Base-by-base conservation (phyloP, 2,797 vertebrate species). In the Microchirus variegatus region DNA sequence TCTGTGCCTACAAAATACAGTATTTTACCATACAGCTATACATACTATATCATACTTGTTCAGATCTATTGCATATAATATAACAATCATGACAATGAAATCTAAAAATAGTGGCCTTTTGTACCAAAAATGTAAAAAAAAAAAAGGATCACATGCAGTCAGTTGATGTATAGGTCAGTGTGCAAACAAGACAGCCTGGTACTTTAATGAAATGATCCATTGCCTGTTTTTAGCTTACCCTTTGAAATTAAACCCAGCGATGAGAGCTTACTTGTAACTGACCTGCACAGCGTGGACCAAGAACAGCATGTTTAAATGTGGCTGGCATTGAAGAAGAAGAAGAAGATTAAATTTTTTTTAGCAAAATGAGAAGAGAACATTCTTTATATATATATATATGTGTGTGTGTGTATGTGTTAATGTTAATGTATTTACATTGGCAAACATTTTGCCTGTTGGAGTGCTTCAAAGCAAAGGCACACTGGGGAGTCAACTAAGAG, bases 231-330 rank as follows among this genome's bases (percentile, higher is more conserved):
- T 51, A 74, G 66, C 71, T 58, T n/a, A 36, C 13, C 42, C 54
- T 67, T 55, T 71, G 60, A 73, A 85, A 78, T 67, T n/a, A 67
- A 74, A 78, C 55, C 71, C 59, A 69, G 22, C 67, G 45, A 50
- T 47, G 55, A 68, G 7, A 9, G 38, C 47, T 69, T 69, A 48
- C 57, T 64, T 70, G 45, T 46, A 83, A 56, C 4, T 65, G 68
- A 55, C 45, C 19, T 1, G 12, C 1, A 15, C n/a, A n/a, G n/a
- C n/a, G n/a, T 18, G 44, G 64, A 78, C 78, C 66, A 78, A 63
- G 58, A 84, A 73, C 61, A 65, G 17, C 31, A 41, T 72, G 68
- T 78, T 69, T 73, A 43, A 63, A 61, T 3, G 10, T 43, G 47
- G 31, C 40, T 35, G 36, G 35, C 44, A 67, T 55, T 66, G 47